Base-by-base conservation (phyloP, 92 coral and sea anemone species). In the Metridium senile region DNA sequence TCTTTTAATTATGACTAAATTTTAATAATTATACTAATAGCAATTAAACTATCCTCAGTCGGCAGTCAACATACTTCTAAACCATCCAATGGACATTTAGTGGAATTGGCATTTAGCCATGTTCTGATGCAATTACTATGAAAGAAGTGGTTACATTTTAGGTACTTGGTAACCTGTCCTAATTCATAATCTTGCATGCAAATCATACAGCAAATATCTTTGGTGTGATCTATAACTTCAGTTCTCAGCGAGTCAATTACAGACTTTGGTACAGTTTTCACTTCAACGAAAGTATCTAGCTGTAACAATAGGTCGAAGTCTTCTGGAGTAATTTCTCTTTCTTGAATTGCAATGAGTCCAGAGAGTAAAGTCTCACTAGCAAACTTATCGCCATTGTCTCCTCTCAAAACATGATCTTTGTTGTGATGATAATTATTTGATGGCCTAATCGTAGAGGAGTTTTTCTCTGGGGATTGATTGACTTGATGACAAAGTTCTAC, bases 61-160 rank as follows among this genome's bases (percentile, higher is more conserved):
- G 13, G 6, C 49, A 39, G 49, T 62, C 31, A 86, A 19, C 67
- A 75, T 9, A 94, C 81, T 61, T 95, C 97, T 71, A 47, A 74
- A 23, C 97, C 92, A 82, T 94, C 98, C 78, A 94, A 34, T 29
- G 98, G 98, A 66, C 98, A 94, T 67, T 81, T 94, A 33, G 81
- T 73, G 30, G 99, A 95, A 31, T 88, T 89, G 29, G 78, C 68
- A 52, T 86, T 82, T 0, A 93, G 74, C 99, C 99, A 95, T 8
- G 85, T 84, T 30, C 82, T 80, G 31, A 95, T 89, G 66, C 99
- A 95, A 18, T 67, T 69, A 27, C 86, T 71, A 76, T 95, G 99
- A 52, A 95, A 95, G 57, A 66, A 81, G 70, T 95, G 99, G 9
- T 81, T 81, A 85, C 99, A 95, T 21, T 92, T 90, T 66, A 88